Conservation (phyloP, 2,888 invertebrate genomes). For the Germaria angustata region DNA sequence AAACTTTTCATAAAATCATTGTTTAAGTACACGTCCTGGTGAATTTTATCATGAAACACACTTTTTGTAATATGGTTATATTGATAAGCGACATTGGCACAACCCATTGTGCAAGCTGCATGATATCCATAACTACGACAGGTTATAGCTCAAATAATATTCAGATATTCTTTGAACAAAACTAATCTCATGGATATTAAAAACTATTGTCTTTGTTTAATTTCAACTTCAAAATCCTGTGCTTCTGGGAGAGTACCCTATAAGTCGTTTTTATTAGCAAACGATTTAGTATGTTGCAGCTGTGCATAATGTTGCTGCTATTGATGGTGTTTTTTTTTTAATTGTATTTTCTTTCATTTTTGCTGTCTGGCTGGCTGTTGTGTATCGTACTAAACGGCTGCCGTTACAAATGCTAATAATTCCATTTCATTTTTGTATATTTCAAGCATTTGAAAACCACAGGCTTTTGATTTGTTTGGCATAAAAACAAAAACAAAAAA, state of each 20-base stretch:
- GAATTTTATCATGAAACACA: no score
- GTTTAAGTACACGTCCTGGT: no score
- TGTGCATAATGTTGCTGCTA: slow-evolving; percentile 56
- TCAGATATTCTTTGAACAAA: no score
- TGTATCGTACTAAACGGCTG: slow-evolving; percentile 62
- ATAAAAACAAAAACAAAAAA: not conserved
- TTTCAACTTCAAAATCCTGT: not conserved
- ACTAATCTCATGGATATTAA: no score
- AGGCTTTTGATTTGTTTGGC: slow-evolving; percentile 51
- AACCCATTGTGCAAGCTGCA: no score
- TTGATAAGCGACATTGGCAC: no score
- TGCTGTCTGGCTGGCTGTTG: slow-evolving; percentile 22
- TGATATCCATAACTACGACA: no score
- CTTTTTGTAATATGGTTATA: no score
- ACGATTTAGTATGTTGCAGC: slow-evolving; percentile 59
- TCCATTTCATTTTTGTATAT: slow-evolving; percentile 33
- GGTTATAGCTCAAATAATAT: no score
- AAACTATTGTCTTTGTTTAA: not conserved
- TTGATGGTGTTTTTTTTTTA: slow-evolving; percentile 8
- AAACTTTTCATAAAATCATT: no score
- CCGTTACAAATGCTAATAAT: slow-evolving; percentile 67
- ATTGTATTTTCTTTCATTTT: not conserved
- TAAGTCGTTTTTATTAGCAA: slow-evolving; percentile 45
- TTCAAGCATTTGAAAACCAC: slow-evolving; percentile 51
- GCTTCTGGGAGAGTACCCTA: not conserved